Evolutionary conservation across 2,888 invertebrate genomes (phyloP).

Genomic region (Candidula unifasciata): DNA sequence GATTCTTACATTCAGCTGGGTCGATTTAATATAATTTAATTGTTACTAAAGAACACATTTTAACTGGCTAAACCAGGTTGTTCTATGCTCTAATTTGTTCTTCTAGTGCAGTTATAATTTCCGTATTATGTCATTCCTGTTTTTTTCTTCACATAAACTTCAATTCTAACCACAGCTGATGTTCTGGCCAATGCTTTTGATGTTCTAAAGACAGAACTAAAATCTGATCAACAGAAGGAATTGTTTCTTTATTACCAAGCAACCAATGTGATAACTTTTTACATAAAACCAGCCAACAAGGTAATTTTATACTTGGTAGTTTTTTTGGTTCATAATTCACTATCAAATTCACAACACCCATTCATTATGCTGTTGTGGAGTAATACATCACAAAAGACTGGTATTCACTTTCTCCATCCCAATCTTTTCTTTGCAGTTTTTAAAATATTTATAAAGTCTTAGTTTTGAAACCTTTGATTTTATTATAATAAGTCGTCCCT

Average conservation of each 20-base stretch:
- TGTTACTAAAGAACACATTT: too few relatives aligned
- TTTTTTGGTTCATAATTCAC: not conserved
- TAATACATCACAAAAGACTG: too few relatives aligned
- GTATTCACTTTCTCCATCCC: not conserved
- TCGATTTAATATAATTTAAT: too few relatives aligned
- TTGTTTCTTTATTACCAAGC: constrained; percentile 76
- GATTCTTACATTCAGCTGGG: too few relatives aligned
- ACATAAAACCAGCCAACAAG: constrained; percentile 75
- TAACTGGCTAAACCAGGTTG: too few relatives aligned
- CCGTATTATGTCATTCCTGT: not conserved
- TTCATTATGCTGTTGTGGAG: too few relatives aligned
- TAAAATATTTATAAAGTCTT: too few relatives aligned
- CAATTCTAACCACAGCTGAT: constrained; percentile 65
- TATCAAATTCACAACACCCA: not conserved
- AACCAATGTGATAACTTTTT: constrained; percentile 71
- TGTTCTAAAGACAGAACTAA: constrained; percentile 73
- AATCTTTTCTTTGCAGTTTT: too few relatives aligned
- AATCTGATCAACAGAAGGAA: constrained; percentile 73
- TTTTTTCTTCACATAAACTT: too few relatives aligned
- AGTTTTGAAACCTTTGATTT: too few relatives aligned
- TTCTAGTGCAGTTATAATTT: not conserved
- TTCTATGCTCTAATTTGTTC: not conserved
- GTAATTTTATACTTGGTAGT: constrained; percentile 53
- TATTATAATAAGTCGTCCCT: too few relatives aligned
- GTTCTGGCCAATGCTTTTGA: constrained; percentile 75